These are phyloP conservation scores for Albula glossodonta DNA, from an alignment of 2,113 vertebrate genomes.

Conservation along the genomic window DNA sequence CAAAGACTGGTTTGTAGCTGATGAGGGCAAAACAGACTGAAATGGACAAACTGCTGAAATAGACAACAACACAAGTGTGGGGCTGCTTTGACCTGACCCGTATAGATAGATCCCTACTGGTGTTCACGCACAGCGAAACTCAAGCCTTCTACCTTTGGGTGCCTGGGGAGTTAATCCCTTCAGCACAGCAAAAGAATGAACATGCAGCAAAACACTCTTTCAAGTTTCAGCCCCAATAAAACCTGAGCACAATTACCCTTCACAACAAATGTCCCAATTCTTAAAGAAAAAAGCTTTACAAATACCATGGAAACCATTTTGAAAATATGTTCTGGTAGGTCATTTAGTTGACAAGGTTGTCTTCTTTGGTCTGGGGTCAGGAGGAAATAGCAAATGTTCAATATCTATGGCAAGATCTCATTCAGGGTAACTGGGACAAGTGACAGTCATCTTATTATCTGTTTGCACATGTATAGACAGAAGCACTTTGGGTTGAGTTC, in stretches of 20 bases:
- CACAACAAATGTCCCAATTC: not conserved
- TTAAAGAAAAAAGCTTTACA: not conserved
- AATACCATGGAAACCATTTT: not conserved
- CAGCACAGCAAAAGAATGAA: not conserved
- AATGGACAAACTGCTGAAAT: slow-evolving; percentile 29
- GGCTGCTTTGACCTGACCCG: slow-evolving; percentile 28
- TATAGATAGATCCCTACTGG: not conserved
- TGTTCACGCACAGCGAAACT: slow-evolving; percentile 10
- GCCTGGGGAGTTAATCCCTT: not conserved
- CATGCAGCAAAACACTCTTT: not conserved
- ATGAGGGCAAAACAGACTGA: slow-evolving; percentile 29
- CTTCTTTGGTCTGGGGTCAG: not conserved
- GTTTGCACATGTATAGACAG: not conserved
- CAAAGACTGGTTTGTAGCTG: not conserved
- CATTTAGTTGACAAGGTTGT: not conserved
- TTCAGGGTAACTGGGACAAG: not conserved
- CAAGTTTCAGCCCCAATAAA: not conserved
- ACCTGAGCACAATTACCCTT: not conserved
- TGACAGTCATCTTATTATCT: not conserved
- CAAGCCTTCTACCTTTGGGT: not conserved
- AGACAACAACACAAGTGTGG: slow-evolving; percentile 32
- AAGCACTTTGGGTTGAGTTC: too few species aligned
- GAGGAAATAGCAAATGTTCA: not conserved
- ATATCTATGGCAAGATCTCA: not conserved
- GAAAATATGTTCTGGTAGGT: not conserved